Base-by-base conservation (phyloP, 2,113 vertebrate species). In the Gambusia holbrooki region DNA sequence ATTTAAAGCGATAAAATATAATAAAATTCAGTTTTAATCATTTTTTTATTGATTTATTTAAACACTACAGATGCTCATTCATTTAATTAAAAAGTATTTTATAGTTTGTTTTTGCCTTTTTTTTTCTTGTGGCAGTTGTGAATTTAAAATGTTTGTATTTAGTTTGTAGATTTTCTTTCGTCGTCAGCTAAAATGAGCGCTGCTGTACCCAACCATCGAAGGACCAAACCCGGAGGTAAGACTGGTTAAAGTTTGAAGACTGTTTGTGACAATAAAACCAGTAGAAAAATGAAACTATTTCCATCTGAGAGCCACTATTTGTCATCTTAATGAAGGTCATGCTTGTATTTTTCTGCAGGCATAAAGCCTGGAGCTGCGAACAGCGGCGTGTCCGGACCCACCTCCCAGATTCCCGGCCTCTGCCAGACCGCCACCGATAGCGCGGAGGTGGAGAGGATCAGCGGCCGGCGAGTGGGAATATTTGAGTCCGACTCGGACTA, bases 341-440 rank as follows among this genome's bases (percentile, higher is more conserved):
- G 17, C 7, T 70, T 1, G 8, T 37, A 3, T 73, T 72, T 1
- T 42, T 29, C 74, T 85, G 8, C 64, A 94, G 94, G 93, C 71
- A 93, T 94, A 54, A 93, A 94, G 30, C 77, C 90, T 0, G 82
- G 58, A 5, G 71, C 74, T 5, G 79, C 30, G 22, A 37, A 48
- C 48, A 87, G 83, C 0, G 90, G 90, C 0, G 83, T 40, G 3
- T 62, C 71, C 8, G 94, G 94, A 30, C 94, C 94, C 0, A 74
- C 91, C 0, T 95, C 95, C 63, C 95, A 95, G 89, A 95, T 95
- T 33, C 95, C 95, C 0, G 95, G 95, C 12, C 86, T 95, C 84
- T 95, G 88, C 58, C 92, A 93, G 76, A 92, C 2, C 4, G 91
- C 89, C 0, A 71, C 76, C 3, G 73, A 92, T 32, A 81, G 0